Percentiles rank a stretch among this genome's conserved stretches.
phyloP scores from a whole-genome alignment of 2,797 vertebrate genomes.

The Notolabrus celidotus region DNA sequence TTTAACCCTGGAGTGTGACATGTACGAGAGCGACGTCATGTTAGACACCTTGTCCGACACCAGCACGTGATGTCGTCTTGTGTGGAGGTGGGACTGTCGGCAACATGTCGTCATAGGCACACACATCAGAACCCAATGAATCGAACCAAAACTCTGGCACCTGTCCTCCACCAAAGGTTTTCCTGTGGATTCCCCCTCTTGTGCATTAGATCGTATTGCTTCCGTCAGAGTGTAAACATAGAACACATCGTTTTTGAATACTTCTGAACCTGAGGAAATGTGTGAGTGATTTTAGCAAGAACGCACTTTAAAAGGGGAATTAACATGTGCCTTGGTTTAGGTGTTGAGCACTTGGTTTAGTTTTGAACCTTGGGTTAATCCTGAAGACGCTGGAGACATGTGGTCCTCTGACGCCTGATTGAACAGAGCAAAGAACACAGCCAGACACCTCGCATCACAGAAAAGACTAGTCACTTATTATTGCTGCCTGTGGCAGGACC shows the following conservation, averaged over 20 bases:
- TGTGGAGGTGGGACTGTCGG: constrained; percentile 50
- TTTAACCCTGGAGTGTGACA: constrained; percentile 96
- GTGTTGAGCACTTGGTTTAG: constrained; percentile 35
- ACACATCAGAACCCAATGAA: constrained; percentile 43
- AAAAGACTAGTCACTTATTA: constrained; percentile 62
- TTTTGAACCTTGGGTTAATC: constrained; percentile 31
- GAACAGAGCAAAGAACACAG: constrained; percentile 57
- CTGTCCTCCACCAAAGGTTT: constrained; percentile 52
- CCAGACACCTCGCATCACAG: constrained; percentile 44
- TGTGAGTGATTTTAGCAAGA: constrained; percentile 44
- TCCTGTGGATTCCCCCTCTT: constrained; percentile 58
- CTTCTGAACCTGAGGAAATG: constrained; percentile 22
- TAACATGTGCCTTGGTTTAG: constrained; percentile 54
- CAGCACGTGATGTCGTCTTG: constrained; percentile 88
- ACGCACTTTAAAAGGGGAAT: constrained; percentile 68
- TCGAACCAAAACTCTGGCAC: constrained; percentile 43
- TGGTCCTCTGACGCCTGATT: constrained; percentile 56
- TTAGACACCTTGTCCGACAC: constrained; percentile 98
- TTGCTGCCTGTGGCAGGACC: constrained; percentile 65
- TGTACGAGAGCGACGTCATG: constrained; percentile 99
- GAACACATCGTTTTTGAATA: constrained; percentile 34
- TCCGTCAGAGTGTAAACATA: constrained; percentile 38
- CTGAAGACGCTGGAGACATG: constrained; percentile 51
- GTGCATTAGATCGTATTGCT: constrained; percentile 52
- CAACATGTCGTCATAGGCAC: constrained; percentile 44